Percentiles rank a stretch among this genome's conserved stretches.
phyloP scores from a whole-genome alignment of 2,113 vertebrate species.

The Sander lucioperca region DNA sequence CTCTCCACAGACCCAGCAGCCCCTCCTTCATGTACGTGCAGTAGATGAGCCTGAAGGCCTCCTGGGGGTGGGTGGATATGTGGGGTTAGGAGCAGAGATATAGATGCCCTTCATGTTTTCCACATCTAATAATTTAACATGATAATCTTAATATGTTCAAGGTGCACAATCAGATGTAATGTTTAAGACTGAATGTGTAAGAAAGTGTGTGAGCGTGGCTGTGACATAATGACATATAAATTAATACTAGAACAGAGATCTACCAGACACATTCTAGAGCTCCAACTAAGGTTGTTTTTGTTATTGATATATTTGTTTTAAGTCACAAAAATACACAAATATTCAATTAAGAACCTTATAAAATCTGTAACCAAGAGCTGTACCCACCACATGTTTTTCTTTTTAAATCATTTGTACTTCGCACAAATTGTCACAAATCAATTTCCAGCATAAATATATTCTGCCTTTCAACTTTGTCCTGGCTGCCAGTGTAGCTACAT shows the following conservation, averaged over 20 bases:
- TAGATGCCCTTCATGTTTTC: neutral
- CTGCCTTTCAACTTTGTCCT: neutral
- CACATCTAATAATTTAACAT: neutral
- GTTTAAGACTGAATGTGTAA: neutral
- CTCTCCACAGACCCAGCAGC: constrained; percentile 94
- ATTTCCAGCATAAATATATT: neutral
- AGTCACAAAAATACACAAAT: neutral
- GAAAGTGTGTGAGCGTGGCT: neutral
- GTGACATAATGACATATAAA: neutral
- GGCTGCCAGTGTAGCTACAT: neutral
- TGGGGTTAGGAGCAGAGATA: neutral
- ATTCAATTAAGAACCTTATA: neutral
- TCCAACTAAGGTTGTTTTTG: neutral
- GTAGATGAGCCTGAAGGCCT: constrained; percentile 93
- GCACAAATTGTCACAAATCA: neutral
- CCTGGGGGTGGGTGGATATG: constrained; percentile 76
- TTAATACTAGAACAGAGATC: neutral
- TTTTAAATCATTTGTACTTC: neutral
- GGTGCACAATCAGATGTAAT: no score
- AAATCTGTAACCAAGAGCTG: neutral
- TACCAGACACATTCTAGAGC: neutral
- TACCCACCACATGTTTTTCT: neutral
- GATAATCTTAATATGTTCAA: neutral
- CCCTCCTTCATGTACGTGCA: constrained; percentile 92
- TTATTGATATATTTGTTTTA: neutral